Percentiles rank a stretch among this genome's conserved stretches.
Conservation (phyloP, 1,140 invertebrate genomes). For the Aphaenogaster floridana region DNA sequence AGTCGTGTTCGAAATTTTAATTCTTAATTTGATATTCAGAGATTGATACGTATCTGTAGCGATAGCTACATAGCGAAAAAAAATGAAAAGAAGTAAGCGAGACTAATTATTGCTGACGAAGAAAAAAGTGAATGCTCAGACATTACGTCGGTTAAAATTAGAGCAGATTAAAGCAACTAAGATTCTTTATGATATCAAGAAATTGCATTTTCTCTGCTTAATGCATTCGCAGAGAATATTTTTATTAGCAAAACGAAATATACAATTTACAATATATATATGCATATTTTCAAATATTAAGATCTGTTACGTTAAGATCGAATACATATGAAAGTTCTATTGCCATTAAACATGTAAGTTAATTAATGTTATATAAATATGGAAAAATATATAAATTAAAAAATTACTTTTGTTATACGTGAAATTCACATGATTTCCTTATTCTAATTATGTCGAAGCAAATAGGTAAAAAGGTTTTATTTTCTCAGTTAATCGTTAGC, state of each 20-base stretch:
- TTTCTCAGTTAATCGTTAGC: background rate
- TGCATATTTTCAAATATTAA: background rate
- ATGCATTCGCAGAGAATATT: background rate
- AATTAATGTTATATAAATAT: conserved; percentile 1
- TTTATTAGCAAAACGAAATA: background rate
- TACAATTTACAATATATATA: background rate
- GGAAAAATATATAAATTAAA: background rate
- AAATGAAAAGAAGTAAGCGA: conserved; percentile 40
- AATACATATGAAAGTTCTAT: background rate
- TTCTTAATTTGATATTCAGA: conserved; percentile 25
- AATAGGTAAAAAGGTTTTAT: background rate
- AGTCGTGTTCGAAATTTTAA: background rate
- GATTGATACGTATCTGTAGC: background rate
- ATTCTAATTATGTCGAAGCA: background rate
- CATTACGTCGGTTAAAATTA: conserved; percentile 22
- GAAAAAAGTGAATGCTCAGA: conserved; percentile 47
- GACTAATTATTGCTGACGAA: conserved; percentile 51
- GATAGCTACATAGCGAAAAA: conserved; percentile 31
- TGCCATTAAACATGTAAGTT: conserved; percentile 6
- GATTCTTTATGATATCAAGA: conserved; percentile 15
- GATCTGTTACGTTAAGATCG: background rate
- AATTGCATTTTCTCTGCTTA: conserved; percentile 19
- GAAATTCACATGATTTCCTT: conserved; percentile 4
- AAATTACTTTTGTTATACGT: conserved; percentile 6
- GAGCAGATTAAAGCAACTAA: conserved; percentile 28